Evolutionary conservation across 2,888 invertebrate genomes (phyloP), one percentile per base, ranked within the genome.

Genomic region (Tinea pellionella): DNA sequence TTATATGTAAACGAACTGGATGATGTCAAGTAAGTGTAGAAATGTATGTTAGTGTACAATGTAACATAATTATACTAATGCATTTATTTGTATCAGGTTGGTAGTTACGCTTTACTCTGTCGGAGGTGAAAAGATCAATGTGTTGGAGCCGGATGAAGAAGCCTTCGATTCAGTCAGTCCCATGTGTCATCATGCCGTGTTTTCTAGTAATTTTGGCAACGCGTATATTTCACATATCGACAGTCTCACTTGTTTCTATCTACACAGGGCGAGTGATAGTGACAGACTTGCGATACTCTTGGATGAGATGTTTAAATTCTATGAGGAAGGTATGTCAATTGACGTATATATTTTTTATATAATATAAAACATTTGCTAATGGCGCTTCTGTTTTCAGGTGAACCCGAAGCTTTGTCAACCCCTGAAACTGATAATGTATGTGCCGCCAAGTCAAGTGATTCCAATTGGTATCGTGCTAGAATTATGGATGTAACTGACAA

Each of bases 381-480:
- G 8, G 13, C 6, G 47, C 2, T 16, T 16, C n/a, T 47, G 47
- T 13, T 9, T 47, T 47, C 2, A 13, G 16, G 47, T 80, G 62
- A 75, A 12, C 75, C 85, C 0, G 78, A 83, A 66, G 64, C 70
- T 0, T 65, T 89, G 0, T 68, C 83, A 0, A 74, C 72, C 43
- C 89, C 88, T 47, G 85, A 89, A 63, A 72, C 78, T 0, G 90
- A 89, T 32, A 73, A 71, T 2, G 62, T 92, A 0, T 94, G 93
- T 69, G 93, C 90, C 0, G 92, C 89, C 0, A 88, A 88, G 59
- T 89, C 90, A 2, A 68, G 67, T 0, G 93, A 93, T 71, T 89
- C 87, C 1, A 92, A 92, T 71, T 94, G 93, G 93, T 93, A 93
- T 69, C 88, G 94, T 56, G 92, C 89, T 2, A 88, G 84, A 62